These are phyloP conservation scores for Plecotus auritus DNA, from an alignment of 2,113 vertebrate species.

Conservation along the genomic window DNA sequence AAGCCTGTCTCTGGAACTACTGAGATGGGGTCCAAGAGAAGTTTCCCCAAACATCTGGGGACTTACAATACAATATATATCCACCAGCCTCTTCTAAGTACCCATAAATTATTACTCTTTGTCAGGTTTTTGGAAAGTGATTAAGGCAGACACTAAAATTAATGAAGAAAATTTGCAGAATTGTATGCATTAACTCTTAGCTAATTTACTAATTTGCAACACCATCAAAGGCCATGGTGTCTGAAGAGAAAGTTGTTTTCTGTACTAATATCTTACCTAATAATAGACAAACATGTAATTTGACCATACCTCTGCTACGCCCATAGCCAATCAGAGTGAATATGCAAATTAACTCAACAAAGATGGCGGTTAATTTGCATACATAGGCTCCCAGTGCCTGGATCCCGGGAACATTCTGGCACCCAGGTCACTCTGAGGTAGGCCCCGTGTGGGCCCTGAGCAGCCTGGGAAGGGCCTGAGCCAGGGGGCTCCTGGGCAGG, in stretches of 20 bases:
- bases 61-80: background rate
- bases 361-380: too few species aligned
- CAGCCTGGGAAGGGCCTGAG: too few species aligned
- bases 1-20: background rate
- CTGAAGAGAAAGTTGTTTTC: background rate
- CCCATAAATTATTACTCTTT: background rate
- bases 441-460: too few species aligned
- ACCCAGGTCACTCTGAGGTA: too few species aligned
- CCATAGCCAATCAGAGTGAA: too few species aligned
- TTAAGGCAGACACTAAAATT: background rate
- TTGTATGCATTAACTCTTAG: background rate
- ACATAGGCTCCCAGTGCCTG: too few species aligned
- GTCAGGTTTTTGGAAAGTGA: background rate
- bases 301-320: too few species aligned
- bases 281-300: too few species aligned
- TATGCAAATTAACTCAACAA: too few species aligned
- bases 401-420: too few species aligned
- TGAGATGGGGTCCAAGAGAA: background rate
- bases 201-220: conserved; percentile 1
- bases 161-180: background rate
- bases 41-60: background rate
- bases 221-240: background rate
- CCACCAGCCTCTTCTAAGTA: background rate
- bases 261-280: background rate
- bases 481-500: too few species aligned